Percentiles rank a stretch among this genome's conserved stretches.
Conservation (phyloP, 2,797 vertebrate species). For the Kryptopterus vitreolus region DNA sequence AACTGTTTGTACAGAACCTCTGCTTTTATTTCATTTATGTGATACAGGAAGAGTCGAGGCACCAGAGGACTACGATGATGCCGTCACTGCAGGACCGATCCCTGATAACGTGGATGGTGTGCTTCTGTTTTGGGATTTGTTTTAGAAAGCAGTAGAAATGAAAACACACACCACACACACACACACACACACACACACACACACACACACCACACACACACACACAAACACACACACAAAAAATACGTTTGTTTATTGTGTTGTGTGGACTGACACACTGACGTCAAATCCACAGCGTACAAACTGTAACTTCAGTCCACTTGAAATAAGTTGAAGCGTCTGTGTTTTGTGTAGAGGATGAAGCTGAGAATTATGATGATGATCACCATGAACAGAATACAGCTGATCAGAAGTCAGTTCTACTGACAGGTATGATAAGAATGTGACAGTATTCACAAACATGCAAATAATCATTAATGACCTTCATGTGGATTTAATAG, state of each 20-base stretch:
- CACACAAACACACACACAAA: too few relatives aligned
- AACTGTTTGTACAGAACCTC: conserved; percentile 6
- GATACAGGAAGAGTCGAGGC: background rate
- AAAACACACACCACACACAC: too few relatives aligned
- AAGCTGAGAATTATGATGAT: conserved; percentile 1
- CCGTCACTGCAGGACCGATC: background rate
- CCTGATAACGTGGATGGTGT: background rate
- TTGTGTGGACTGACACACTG: background rate
- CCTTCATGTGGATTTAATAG: too few relatives aligned
- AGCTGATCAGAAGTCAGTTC: background rate
- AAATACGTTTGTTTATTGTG: background rate
- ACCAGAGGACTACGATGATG: conserved; percentile 2
- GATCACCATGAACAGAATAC: too few relatives aligned
- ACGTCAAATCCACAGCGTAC: conserved; percentile 4
- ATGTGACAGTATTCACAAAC: background rate
- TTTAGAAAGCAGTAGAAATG: conserved; percentile 12
- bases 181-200: too few relatives aligned
- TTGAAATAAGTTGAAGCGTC: background rate
- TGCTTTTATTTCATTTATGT: conserved; percentile 8
- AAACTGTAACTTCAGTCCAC: background rate
- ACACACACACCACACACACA: background rate
- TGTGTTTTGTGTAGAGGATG: background rate
- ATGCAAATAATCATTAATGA: too few relatives aligned
- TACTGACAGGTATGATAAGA: conserved; percentile 11
- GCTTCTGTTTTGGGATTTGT: conserved; percentile 11